phyloP scores from a whole-genome alignment of 2,113 vertebrate species.

The Lepus americanus region DNA sequence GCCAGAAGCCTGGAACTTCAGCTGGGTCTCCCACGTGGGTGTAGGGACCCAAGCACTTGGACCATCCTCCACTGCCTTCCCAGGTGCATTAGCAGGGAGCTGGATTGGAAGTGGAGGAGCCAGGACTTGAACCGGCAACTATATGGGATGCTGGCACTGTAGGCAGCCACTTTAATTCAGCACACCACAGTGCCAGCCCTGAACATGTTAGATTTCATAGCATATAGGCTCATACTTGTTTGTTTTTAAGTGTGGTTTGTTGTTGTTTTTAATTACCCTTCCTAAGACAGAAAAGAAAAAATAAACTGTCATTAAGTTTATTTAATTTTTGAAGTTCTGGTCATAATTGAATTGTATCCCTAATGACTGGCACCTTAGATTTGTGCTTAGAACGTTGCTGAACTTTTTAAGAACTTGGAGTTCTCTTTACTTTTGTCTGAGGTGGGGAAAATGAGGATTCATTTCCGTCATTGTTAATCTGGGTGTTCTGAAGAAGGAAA shows the following conservation, averaged over 20 bases:
- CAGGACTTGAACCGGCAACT: too few species aligned
- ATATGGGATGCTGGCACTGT: too few species aligned
- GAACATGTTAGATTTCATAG: neutral
- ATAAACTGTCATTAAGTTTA: neutral
- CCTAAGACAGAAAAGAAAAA: neutral
- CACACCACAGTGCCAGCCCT: too few species aligned
- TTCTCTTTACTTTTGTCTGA: slow-evolving; percentile 60
- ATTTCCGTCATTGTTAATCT: slow-evolving; percentile 53
- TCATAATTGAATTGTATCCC: neutral
- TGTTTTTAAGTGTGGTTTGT: slow-evolving; percentile 26
- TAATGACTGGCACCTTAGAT: neutral
- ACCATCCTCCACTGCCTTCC: too few species aligned
- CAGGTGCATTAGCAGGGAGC: too few species aligned
- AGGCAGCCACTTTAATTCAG: too few species aligned
- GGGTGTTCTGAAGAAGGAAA: slow-evolving; percentile 52
- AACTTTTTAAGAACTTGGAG: slow-evolving; percentile 58
- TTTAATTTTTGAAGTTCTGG: slow-evolving; percentile 18
- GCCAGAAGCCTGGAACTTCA: too few species aligned
- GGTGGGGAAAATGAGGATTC: neutral
- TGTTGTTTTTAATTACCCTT: neutral
- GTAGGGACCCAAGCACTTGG: too few species aligned
- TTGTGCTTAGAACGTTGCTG: slow-evolving; percentile 38
- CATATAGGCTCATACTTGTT: neutral
- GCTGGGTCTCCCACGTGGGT: too few species aligned
- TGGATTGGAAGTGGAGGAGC: too few species aligned